phyloP scores from a whole-genome alignment of 2,113 vertebrate species.

The Pteropus alecto region DNA sequence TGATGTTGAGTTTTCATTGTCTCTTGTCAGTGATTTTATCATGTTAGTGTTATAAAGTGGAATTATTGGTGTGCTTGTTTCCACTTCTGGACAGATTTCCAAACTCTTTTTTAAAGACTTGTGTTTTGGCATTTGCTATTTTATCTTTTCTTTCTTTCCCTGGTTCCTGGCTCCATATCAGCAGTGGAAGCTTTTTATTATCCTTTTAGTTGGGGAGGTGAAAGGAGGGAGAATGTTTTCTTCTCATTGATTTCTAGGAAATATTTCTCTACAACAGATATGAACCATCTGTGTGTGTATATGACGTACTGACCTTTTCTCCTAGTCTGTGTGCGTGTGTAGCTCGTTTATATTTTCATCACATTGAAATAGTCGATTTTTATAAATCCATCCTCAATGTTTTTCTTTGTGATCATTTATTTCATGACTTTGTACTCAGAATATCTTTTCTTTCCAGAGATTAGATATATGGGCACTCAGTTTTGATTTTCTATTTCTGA shows the following conservation, averaged over 20 bases:
- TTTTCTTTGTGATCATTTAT: background rate
- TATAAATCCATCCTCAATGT: background rate
- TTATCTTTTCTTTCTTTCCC: slow-evolving; percentile 18
- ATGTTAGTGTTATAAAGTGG: background rate
- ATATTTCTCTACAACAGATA: background rate
- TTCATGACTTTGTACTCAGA: background rate
- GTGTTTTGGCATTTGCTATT: background rate
- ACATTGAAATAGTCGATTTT: background rate
- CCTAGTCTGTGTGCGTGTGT: background rate
- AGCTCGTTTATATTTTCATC: background rate
- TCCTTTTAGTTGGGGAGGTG: background rate
- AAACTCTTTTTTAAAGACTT: background rate
- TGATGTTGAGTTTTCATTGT: background rate
- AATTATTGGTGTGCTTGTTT: background rate
- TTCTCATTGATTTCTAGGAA: background rate
- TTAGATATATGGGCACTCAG: background rate
- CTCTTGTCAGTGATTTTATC: background rate
- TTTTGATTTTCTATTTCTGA: slow-evolving; percentile 29
- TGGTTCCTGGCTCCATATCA: background rate
- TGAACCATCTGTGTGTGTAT: background rate
- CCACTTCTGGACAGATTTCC: background rate
- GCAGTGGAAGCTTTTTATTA: background rate
- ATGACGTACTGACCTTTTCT: background rate
- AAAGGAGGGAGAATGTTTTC: background rate
- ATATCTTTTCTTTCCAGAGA: slow-evolving; percentile 3